These are phyloP conservation scores for Dinocampus coccinellae DNA, from an alignment of 2,888 invertebrate genomes.

Conservation along the genomic window DNA sequence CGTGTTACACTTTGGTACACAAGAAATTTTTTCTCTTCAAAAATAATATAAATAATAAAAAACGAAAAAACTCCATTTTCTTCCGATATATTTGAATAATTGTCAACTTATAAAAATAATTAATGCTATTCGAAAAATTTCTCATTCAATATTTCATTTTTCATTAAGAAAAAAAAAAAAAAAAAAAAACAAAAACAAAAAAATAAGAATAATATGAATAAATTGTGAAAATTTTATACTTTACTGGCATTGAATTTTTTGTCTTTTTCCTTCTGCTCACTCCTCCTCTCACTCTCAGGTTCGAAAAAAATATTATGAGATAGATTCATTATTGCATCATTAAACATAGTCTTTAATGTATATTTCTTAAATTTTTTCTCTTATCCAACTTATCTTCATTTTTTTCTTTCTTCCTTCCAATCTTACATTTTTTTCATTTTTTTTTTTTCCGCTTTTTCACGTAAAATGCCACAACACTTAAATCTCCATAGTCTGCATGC, in stretches of 20 bases:
- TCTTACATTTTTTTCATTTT: not conserved
- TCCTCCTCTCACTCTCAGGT: not conserved
- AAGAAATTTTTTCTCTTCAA: not conserved
- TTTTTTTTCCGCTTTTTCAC: not conserved
- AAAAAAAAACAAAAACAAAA: too few relatives aligned
- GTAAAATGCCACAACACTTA: slow-evolving; percentile 4
- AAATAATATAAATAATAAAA: too few relatives aligned
- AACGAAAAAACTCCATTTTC: not conserved
- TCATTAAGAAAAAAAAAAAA: too few relatives aligned
- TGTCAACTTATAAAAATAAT: too few relatives aligned
- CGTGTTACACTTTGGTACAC: not conserved
- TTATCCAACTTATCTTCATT: too few relatives aligned
- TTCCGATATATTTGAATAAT: too few relatives aligned
- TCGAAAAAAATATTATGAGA: not conserved
- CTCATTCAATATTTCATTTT: too few relatives aligned
- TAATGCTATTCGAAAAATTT: too few relatives aligned
- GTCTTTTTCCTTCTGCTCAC: not conserved
- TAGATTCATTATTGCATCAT: not conserved
- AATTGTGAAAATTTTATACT: too few relatives aligned
- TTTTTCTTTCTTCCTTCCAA: not conserved
- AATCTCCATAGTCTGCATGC: slow-evolving; percentile 6
- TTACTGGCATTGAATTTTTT: too few relatives aligned
- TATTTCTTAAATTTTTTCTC: too few relatives aligned
- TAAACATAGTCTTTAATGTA: not conserved
- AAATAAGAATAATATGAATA: too few relatives aligned